Evolutionary conservation across 2,888 invertebrate genomes (phyloP).

Genomic region (Drosophila niveifrons): DNA sequence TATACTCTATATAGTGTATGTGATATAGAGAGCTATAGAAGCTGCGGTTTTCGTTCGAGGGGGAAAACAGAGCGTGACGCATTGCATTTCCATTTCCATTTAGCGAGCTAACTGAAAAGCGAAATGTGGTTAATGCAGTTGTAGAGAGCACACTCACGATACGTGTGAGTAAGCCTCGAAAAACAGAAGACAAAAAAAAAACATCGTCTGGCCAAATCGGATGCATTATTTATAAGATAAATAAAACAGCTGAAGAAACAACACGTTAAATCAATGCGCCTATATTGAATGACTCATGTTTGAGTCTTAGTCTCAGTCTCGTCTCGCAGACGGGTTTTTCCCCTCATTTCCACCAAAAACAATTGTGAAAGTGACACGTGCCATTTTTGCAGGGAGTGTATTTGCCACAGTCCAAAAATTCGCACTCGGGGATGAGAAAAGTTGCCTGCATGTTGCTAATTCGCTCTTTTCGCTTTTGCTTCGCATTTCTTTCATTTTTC

Average conservation of each 20-base stretch:
- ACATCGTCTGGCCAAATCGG: background rate
- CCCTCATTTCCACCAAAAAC: conserved; percentile 25
- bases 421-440: background rate
- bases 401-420: background rate
- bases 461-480: conserved; percentile 14
- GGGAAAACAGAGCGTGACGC: conserved; percentile 67
- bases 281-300: conserved; percentile 40
- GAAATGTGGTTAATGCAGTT: conserved; percentile 45
- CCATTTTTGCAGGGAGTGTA: background rate
- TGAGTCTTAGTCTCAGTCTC: background rate
- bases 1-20: background rate
- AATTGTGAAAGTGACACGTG: conserved; percentile 77
- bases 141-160: conserved; percentile 14
- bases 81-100: conserved; percentile 59
- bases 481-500: conserved; percentile 20
- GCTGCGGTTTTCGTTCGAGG: conserved; percentile 7
- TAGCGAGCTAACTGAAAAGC: conserved; percentile 34
- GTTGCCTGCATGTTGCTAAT: conserved; percentile 16
- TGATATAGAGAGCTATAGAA: background rate
- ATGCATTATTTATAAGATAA: conserved; percentile 52
- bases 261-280: conserved; percentile 29
- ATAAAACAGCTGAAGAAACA: conserved; percentile 17
- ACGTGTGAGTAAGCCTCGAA: conserved; percentile 26
- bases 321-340: conserved; percentile 38
- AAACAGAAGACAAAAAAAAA: background rate